These are phyloP conservation scores for Erebia ligea DNA, from an alignment of 2,888 invertebrate genomes.

Conservation along the genomic window DNA sequence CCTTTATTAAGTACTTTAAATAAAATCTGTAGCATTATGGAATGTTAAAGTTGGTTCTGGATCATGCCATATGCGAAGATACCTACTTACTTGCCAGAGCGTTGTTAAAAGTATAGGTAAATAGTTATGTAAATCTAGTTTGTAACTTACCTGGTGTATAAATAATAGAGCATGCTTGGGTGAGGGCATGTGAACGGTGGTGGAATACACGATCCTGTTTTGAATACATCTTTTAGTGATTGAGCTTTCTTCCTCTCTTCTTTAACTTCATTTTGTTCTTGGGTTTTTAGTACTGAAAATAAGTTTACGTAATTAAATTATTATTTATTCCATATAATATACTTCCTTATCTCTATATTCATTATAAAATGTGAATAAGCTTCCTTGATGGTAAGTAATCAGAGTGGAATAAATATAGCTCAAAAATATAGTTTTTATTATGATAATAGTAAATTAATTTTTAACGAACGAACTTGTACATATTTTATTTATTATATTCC, in stretches of 20 bases:
- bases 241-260: constrained; percentile 73
- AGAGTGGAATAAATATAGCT: too few species aligned
- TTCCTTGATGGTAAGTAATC: too few species aligned
- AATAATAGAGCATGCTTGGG: constrained; percentile 90
- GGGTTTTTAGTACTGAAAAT: constrained; percentile 68
- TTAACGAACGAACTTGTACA: background rate
- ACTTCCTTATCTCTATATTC: too few species aligned
- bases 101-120: background rate
- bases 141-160: constrained; percentile 87
- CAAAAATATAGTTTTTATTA: too few species aligned
- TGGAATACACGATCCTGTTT: constrained; percentile 91
- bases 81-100: too few species aligned
- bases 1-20: too few species aligned
- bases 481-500: background rate
- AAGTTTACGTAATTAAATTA: background rate
- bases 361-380: too few species aligned
- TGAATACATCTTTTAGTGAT: constrained; percentile 86
- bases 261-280: constrained; percentile 54
- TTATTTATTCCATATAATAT: too few species aligned
- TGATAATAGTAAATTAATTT: background rate
- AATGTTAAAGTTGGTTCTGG: too few species aligned
- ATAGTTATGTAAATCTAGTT: background rate
- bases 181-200: constrained; percentile 92
- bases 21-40: too few species aligned
- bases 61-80: too few species aligned